Conservation (phyloP, 1,140 invertebrate species). For the Cepaea nemoralis region DNA sequence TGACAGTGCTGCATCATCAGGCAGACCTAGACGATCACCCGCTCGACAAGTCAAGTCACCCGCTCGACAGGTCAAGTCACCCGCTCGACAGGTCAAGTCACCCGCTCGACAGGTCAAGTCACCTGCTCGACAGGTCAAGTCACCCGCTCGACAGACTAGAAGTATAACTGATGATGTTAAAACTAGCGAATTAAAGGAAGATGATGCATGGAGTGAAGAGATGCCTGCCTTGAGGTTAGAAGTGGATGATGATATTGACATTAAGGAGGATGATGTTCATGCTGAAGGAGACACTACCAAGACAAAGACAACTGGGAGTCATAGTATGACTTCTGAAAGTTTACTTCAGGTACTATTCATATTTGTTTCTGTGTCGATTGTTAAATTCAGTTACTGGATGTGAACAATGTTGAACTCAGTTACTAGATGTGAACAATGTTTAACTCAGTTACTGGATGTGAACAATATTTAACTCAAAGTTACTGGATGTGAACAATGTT, state of each 20-base stretch:
- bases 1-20: neutral
- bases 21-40: neutral
- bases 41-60: neutral
- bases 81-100: neutral
- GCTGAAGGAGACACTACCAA: neutral
- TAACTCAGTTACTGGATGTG: too few species aligned
- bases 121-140: neutral
- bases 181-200: neutral
- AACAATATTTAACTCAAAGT: too few species aligned
- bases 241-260: neutral
- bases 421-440: too few species aligned
- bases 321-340: neutral
- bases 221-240: slow-evolving; percentile 17
- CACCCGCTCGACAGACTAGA: neutral
- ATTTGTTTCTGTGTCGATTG: too few species aligned
- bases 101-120: neutral
- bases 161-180: neutral
- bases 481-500: too few species aligned
- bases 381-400: too few species aligned
- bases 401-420: too few species aligned
- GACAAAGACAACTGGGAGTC: neutral
- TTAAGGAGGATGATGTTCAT: neutral
- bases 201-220: neutral
- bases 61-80: neutral
- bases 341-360: too few species aligned